Percentiles rank a stretch among this genome's conserved stretches.
Evolutionary conservation across 2,797 vertebrate genomes (phyloP).

Genomic region (Acanthornis magna): DNA sequence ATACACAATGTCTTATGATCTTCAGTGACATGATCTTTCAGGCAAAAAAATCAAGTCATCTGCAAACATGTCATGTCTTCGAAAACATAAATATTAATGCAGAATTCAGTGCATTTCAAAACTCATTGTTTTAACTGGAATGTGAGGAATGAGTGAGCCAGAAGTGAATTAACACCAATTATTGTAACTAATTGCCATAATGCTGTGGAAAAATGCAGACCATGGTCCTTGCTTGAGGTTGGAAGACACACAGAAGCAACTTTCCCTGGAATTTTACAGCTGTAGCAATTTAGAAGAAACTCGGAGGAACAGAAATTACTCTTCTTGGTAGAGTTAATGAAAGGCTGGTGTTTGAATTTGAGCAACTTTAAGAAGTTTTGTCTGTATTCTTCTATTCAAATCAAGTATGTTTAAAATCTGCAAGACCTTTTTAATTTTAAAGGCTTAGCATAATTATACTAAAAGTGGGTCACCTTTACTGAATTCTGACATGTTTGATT

Average conservation of each 20-base stretch:
- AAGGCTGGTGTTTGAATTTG: background rate
- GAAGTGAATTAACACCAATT: conserved; percentile 6
- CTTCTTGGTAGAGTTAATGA: background rate
- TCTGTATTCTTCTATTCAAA: background rate
- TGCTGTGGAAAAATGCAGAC: background rate
- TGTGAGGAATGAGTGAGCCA: background rate
- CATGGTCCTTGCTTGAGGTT: background rate
- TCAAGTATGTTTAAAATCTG: background rate
- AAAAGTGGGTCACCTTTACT: background rate
- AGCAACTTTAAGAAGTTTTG: background rate
- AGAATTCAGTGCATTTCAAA: background rate
- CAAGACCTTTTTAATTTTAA: background rate
- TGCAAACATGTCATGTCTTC: background rate
- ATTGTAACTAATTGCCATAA: conserved; percentile 26
- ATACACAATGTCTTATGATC: background rate
- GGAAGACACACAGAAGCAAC: background rate
- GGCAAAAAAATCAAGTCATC: background rate
- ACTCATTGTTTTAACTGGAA: conserved; percentile 12
- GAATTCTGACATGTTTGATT: background rate
- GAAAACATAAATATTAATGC: background rate
- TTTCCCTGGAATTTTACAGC: background rate
- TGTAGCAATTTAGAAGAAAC: background rate
- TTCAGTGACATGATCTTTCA: background rate
- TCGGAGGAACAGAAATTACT: background rate
- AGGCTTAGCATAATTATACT: background rate